Conservation (phyloP, 2,113 vertebrate species). For the Vanacampus margaritifer region DNA sequence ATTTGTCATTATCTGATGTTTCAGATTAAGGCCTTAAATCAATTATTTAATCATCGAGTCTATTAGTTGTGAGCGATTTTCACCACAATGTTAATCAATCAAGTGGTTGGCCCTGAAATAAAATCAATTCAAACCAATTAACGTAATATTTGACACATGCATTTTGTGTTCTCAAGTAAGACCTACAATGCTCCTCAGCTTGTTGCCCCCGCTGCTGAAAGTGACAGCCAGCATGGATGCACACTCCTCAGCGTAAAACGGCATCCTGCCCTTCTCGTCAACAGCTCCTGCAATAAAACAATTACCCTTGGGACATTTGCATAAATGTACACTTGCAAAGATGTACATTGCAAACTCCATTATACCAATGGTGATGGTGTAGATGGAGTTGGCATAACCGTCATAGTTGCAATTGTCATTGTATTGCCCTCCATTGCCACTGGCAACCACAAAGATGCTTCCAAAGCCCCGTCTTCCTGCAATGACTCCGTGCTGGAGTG, state of each 20-base stretch:
- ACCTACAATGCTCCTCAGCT: conserved; percentile 89
- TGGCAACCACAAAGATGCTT: conserved; percentile 96
- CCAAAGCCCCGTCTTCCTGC: conserved; percentile 90
- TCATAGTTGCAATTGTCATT: conserved; percentile 97
- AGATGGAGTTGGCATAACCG: conserved; percentile 97
- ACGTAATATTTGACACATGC: not conserved
- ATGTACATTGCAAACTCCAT: not conserved
- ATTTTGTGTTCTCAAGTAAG: not conserved
- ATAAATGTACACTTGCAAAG: not conserved
- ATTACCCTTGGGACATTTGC: not conserved
- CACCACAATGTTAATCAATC: not conserved
- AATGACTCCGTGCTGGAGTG: conserved; percentile 92
- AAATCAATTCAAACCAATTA: not conserved
- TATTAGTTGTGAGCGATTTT: not conserved
- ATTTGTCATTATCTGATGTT: too few species aligned
- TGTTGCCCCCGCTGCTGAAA: conserved; percentile 88
- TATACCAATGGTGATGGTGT: conserved; percentile 93
- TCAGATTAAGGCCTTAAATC: too few species aligned
- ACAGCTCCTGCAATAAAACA: conserved; percentile 79
- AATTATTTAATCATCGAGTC: not conserved
- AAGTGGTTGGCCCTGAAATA: not conserved
- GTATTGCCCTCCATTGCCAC: conserved; percentile 91
- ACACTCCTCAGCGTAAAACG: conserved; percentile 93
- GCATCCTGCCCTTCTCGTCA: conserved; percentile 88
- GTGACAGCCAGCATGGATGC: conserved; percentile 95